Evolutionary conservation across 35 echinoderm and acorn worm species (phyloP).

Genomic region (Apostichopus japonicus): DNA sequence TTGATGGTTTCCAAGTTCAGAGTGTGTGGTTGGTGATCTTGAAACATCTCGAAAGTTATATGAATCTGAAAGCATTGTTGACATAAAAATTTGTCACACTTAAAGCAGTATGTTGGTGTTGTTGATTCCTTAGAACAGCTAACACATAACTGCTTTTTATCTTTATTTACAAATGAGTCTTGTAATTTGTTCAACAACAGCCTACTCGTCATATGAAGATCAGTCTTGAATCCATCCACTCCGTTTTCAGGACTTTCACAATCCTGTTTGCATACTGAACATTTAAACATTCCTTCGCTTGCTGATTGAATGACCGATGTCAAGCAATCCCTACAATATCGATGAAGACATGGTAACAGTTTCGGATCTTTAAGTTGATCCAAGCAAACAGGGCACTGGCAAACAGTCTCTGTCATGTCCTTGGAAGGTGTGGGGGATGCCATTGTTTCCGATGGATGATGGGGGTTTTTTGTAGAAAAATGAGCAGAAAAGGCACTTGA

Average conservation of each 20-base stretch:
- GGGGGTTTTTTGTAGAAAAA: no score
- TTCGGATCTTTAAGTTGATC: constrained; percentile 32
- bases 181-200: neutral
- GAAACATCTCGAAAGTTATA: neutral
- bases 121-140: neutral
- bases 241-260: neutral
- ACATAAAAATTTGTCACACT: neutral
- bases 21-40: neutral
- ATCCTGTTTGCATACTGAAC: neutral
- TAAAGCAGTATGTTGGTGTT: neutral
- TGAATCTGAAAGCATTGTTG: neutral
- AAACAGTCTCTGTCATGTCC: constrained; percentile 6
- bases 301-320: neutral
- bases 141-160: neutral
- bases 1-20: no score
- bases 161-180: neutral
- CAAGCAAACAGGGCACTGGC: constrained; percentile 15
- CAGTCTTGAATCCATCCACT: neutral
- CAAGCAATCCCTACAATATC: constrained; percentile 26
- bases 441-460: neutral
- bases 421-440: neutral
- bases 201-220: neutral
- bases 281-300: neutral
- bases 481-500: no score
- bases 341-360: constrained; percentile 42